Percentiles rank a stretch among this genome's conserved stretches.
phyloP scores from a whole-genome alignment of 2,113 vertebrate species.

The Aegypius monachus region DNA sequence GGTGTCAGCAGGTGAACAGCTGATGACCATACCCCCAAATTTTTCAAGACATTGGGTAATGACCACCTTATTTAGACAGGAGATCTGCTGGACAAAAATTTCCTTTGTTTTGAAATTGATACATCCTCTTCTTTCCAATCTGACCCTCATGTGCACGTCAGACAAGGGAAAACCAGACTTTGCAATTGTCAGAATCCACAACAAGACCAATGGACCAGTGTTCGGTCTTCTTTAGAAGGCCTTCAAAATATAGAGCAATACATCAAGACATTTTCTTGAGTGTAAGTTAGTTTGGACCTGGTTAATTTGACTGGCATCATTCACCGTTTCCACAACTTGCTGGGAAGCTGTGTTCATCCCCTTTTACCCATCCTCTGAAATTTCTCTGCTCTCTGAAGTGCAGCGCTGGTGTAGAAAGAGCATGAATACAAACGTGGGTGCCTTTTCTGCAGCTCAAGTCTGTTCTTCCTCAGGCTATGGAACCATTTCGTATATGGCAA shows the following conservation, averaged over 20 bases:
- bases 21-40: background rate
- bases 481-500: background rate
- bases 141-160: background rate
- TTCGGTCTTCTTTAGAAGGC: background rate
- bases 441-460: background rate
- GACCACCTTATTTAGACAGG: background rate
- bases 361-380: background rate
- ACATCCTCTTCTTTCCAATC: background rate
- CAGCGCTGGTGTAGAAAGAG: background rate
- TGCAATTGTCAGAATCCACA: background rate
- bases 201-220: background rate
- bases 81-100: background rate
- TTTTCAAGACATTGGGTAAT: background rate
- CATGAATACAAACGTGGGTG: background rate
- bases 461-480: background rate
- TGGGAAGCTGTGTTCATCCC: background rate
- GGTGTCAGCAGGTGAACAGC: background rate
- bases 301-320: background rate
- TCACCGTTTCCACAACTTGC: background rate
- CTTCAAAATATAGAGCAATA: background rate
- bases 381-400: background rate
- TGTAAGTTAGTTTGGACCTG: background rate
- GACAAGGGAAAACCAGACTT: background rate
- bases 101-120: background rate
- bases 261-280: background rate